Evolutionary conservation across 1,140 invertebrate species (phyloP).

Genomic region (Ditylenchus dipsaci): DNA sequence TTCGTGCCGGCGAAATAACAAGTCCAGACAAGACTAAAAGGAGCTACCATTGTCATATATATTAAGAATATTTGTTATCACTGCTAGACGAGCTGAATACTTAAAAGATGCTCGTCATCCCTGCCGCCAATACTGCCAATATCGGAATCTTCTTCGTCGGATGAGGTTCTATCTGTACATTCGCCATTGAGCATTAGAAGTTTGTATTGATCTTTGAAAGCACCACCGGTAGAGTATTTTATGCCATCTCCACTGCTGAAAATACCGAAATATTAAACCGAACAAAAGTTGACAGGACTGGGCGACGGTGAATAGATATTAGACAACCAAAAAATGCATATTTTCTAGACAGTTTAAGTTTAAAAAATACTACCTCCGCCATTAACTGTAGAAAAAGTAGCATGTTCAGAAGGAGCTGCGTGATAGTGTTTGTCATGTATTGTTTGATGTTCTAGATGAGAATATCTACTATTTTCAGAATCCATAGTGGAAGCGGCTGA

Average conservation of each 20-base stretch:
- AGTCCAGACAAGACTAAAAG: no score
- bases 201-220: not conserved
- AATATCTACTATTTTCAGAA: not conserved
- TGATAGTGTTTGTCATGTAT: conserved; percentile 3
- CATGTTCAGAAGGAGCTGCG: not conserved
- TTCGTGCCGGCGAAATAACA: no score
- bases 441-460: not conserved
- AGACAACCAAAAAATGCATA: conserved; percentile 3
- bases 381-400: not conserved
- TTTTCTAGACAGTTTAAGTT: not conserved
- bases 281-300: not conserved
- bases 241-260: conserved; percentile 6
- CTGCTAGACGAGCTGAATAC: not conserved
- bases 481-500: not conserved
- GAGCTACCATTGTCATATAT: no score
- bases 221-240: not conserved
- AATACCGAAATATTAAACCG: not conserved
- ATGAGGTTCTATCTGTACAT: not conserved
- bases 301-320: not conserved
- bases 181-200: not conserved
- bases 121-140: not conserved
- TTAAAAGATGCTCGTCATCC: not conserved
- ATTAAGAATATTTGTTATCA: not conserved
- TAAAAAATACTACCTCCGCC: not conserved
- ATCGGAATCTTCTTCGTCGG: not conserved